Base-by-base conservation (phyloP, 2,888 invertebrate genomes). In the Chromoteleia sp. region DNA sequence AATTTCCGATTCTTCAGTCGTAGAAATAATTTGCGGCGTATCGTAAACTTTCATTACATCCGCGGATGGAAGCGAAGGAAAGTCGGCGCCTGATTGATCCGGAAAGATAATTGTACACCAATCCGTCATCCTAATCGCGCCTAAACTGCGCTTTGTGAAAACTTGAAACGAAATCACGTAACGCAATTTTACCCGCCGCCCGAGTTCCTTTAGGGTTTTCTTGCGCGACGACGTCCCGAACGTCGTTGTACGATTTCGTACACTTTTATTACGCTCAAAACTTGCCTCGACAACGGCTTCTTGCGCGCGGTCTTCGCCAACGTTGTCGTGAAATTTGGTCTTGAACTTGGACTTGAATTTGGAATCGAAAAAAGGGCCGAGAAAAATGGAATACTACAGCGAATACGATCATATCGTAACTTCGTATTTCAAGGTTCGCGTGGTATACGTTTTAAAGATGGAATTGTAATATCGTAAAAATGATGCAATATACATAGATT, bases 341-440 rank as follows among this genome's bases (percentile, higher is more conserved):
- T 59, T 71, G 71, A 71, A 71, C 71, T 71, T 71, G 68, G 12
- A n/a, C 45, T 56, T 68, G 25, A 54, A n/a, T n/a, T n/a, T n/a
- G n/a, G n/a, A n/a, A n/a, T n/a, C n/a, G n/a, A n/a, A n/a, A n/a
- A n/a, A n/a, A n/a, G n/a, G n/a, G n/a, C n/a, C n/a, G n/a, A n/a
- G n/a, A n/a, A n/a, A n/a, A n/a, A n/a, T n/a, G n/a, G n/a, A n/a
- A n/a, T n/a, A n/a, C n/a, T n/a, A n/a, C n/a, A n/a, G n/a, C n/a
- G n/a, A n/a, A n/a, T n/a, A n/a, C n/a, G n/a, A n/a, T n/a, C n/a
- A n/a, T n/a, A n/a, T n/a, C n/a, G n/a, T n/a, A n/a, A n/a, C n/a
- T n/a, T n/a, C n/a, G n/a, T n/a, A n/a, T n/a, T n/a, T n/a, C n/a
- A n/a, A n/a, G n/a, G n/a, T n/a, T n/a, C n/a, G n/a, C n/a, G n/a